Conservation (phyloP, 2,797 vertebrate genomes). For the Nyctalus aviator region DNA sequence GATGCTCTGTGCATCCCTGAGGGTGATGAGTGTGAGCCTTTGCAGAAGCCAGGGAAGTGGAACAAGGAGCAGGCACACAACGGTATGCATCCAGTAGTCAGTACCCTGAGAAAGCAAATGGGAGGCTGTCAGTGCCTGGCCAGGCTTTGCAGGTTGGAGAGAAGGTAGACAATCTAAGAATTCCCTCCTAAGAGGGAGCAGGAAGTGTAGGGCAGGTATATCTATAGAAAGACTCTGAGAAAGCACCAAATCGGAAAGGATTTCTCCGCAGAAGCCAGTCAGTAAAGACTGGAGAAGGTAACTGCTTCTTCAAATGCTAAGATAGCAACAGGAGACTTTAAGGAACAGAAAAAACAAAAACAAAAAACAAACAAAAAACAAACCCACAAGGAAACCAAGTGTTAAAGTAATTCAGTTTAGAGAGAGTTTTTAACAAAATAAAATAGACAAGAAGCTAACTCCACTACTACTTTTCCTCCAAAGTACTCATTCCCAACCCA, state of each 20-base stretch:
- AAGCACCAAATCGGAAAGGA: not conserved
- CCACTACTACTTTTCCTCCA: not conserved
- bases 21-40: not conserved
- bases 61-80: not conserved
- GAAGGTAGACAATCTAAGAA: not conserved
- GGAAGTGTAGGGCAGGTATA: not conserved
- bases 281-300: not conserved
- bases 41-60: not conserved
- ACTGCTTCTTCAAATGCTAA: not conserved
- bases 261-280: not conserved
- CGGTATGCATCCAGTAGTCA: not conserved
- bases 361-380: too few relatives aligned
- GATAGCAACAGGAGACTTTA: not conserved
- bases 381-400: not conserved
- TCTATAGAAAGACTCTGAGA: not conserved
- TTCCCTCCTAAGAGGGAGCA: not conserved
- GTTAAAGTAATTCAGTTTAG: not conserved
- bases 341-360: not conserved
- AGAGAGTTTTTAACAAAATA: not conserved
- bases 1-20: not conserved
- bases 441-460: not conserved
- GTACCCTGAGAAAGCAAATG: not conserved
- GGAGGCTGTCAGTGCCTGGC: not conserved
- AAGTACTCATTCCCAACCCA: fast-evolving
- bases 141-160: not conserved